Evolutionary conservation across 2,888 invertebrate species (phyloP).

Genomic region (Sclerodermus sp.): DNA sequence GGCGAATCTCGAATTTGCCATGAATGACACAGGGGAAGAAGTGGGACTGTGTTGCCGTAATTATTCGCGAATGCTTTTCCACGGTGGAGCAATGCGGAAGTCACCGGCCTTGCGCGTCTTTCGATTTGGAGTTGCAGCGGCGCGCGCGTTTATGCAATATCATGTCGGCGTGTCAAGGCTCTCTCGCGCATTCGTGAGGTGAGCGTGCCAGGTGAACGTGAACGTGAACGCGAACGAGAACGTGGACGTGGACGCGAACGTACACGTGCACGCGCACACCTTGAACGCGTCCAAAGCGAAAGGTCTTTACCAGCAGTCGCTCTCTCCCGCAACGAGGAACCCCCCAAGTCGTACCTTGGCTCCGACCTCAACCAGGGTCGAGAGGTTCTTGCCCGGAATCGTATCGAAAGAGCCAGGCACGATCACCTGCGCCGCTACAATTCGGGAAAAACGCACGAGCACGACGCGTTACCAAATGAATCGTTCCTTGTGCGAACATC

Average conservation of each 20-base stretch:
- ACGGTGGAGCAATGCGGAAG: conserved; percentile 28
- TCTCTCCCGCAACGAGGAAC: conserved; percentile 22
- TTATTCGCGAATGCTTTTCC: no score
- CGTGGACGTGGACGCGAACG: conserved; percentile 25
- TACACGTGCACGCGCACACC: conserved; percentile 26
- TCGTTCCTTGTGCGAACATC: no score
- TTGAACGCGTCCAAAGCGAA: conserved; percentile 31
- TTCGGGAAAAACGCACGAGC: no score
- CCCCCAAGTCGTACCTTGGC: conserved; percentile 17
- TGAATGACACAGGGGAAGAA: background rate
- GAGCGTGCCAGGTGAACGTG: conserved; percentile 15
- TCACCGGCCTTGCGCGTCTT: conserved; percentile 17
- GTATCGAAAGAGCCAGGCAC: conserved; percentile 42
- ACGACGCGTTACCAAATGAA: no score
- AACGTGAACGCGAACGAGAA: no score
- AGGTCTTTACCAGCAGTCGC: conserved; percentile 25
- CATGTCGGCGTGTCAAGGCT: conserved; percentile 32
- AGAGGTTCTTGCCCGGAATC: conserved; percentile 40
- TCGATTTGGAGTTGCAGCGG: conserved; percentile 30
- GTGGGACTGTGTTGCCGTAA: background rate
- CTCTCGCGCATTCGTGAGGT: conserved; percentile 21
- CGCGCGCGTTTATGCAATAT: conserved; percentile 31
- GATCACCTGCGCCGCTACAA: no score
- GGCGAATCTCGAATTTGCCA: background rate
- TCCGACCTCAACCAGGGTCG: conserved; percentile 35